Percentiles rank a stretch among this genome's conserved stretches.
phyloP scores from a whole-genome alignment of 2,797 vertebrate genomes.

The Rhinatrema bivittatum region DNA sequence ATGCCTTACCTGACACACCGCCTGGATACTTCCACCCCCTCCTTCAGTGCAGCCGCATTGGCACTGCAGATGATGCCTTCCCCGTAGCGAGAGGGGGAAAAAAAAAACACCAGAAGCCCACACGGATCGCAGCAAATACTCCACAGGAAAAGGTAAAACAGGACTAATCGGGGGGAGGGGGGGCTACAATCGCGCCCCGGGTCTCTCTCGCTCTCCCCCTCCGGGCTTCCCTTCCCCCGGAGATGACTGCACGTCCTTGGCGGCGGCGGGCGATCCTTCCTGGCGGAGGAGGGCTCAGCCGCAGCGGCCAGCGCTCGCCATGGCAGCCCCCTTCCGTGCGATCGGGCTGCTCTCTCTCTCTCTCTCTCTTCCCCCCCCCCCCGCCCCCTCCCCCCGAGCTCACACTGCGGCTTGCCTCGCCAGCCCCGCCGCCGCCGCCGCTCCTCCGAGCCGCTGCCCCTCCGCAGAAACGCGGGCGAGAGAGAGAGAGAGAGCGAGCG shows the following conservation, averaged over 20 bases:
- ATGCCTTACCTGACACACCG: constrained; percentile 77
- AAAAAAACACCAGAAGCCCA: too few relatives aligned
- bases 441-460: constrained; percentile 5
- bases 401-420: constrained; percentile 31
- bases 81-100: too few relatives aligned
- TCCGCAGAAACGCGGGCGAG: neutral
- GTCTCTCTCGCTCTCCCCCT: too few relatives aligned
- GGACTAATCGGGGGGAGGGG: too few relatives aligned
- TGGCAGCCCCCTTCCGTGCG: constrained; percentile 28
- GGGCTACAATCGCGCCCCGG: too few relatives aligned
- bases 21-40: constrained; percentile 57
- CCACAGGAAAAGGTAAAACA: too few relatives aligned
- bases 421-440: constrained; percentile 24
- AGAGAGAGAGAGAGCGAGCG: too few relatives aligned
- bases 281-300: too few relatives aligned
- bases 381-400: constrained; percentile 43
- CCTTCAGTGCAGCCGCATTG: constrained; percentile 82
- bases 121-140: too few relatives aligned
- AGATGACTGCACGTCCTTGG: too few relatives aligned
- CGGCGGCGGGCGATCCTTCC: too few relatives aligned
- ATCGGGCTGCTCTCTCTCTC: constrained; percentile 14
- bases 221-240: too few relatives aligned
- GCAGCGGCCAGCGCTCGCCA: constrained; percentile 26
- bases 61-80: constrained; percentile 82
- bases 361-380: constrained; percentile 50